Evolutionary conservation across 37 sponge, comb jelly and placozoan genomes (phyloP).

Genomic region (Beroe forskalii): DNA sequence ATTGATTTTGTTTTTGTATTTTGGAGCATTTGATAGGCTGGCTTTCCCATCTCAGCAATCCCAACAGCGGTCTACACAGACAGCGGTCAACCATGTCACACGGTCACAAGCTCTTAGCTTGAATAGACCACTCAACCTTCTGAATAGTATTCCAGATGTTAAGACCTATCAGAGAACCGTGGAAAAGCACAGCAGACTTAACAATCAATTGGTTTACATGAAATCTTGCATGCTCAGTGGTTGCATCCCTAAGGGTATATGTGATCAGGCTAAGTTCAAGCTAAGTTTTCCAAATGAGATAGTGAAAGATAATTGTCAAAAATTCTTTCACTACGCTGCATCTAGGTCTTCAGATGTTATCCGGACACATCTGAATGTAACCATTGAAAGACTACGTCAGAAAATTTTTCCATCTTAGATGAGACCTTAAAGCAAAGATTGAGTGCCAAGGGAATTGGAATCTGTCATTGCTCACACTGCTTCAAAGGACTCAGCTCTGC

Average conservation of each 20-base stretch:
- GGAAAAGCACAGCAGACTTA: not conserved
- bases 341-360: not conserved
- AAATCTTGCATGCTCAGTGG: not conserved
- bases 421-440: too few relatives aligned
- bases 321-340: not conserved
- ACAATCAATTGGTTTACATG: not conserved
- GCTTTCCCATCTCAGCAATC: too few relatives aligned
- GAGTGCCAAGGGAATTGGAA: too few relatives aligned
- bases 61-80: too few relatives aligned
- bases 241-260: not conserved
- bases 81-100: too few relatives aligned
- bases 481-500: too few relatives aligned
- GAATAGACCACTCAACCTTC: not conserved
- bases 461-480: too few relatives aligned
- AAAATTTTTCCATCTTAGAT: too few relatives aligned
- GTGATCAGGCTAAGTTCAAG: not conserved
- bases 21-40: too few relatives aligned
- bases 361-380: too few relatives aligned
- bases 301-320: not conserved
- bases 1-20: too few relatives aligned
- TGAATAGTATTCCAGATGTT: not conserved
- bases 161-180: not conserved
- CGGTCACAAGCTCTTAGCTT: not conserved
- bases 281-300: not conserved
- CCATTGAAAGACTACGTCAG: too few relatives aligned